Percentiles rank a stretch among this genome's conserved stretches.
phyloP scores from a whole-genome alignment of 2,888 invertebrate genomes.

The Dione juno region DNA sequence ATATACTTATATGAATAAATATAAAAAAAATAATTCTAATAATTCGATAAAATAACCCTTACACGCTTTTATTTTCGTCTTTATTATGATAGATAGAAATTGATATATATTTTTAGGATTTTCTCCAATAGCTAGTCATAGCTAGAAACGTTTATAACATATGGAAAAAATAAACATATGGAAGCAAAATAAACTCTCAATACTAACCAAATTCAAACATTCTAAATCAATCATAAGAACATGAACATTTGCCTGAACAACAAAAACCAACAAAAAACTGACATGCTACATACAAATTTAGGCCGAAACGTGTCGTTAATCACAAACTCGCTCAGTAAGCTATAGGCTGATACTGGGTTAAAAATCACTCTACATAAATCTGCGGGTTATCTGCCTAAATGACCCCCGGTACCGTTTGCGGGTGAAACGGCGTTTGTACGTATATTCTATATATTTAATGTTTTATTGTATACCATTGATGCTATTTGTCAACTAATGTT shows the following conservation, averaged over 20 bases:
- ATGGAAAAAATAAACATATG: too few relatives aligned
- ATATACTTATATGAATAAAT: too few relatives aligned
- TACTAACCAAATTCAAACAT: constrained; percentile 3
- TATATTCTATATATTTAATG: constrained; percentile 51
- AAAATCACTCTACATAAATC: constrained; percentile 80
- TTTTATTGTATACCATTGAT: constrained; percentile 57
- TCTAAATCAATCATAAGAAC: constrained; percentile 49
- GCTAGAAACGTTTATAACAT: too few relatives aligned
- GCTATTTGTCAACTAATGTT: constrained; percentile 51
- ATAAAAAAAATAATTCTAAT: too few relatives aligned
- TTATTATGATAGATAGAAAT: too few relatives aligned
- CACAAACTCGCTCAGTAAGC: constrained; percentile 58
- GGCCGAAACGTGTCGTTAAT: constrained; percentile 59
- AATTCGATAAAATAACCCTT: too few relatives aligned
- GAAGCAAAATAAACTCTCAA: constrained; percentile 6
- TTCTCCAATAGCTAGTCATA: too few relatives aligned
- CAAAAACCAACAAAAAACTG: constrained; percentile 51
- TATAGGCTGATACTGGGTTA: constrained; percentile 70
- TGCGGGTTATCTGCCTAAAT: constrained; percentile 73
- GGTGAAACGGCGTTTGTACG: constrained; percentile 51
- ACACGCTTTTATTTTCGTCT: too few relatives aligned
- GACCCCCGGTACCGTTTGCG: constrained; percentile 63
- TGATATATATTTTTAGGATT: too few relatives aligned
- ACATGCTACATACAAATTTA: constrained; percentile 54
- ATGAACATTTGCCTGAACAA: constrained; percentile 49